Evolutionary conservation across 2,888 invertebrate species (phyloP).

Genomic region (Plagodis pulveraria): DNA sequence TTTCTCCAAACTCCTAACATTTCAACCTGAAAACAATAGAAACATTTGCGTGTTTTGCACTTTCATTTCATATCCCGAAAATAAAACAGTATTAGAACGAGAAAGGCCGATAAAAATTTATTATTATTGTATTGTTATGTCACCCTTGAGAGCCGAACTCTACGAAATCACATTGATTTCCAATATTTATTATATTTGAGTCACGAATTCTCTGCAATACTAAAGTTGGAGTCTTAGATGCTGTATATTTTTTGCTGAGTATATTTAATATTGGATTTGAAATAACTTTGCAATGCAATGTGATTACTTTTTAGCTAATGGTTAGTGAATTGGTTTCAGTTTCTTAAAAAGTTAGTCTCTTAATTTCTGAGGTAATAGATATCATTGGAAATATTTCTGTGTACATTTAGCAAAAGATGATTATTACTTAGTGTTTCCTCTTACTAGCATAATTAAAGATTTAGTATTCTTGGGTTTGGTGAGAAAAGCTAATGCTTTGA

Average conservation of each 20-base stretch:
- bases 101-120: conserved; percentile 35
- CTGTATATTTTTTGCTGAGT: conserved; percentile 29
- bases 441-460: too few species aligned
- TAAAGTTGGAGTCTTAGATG: conserved; percentile 29
- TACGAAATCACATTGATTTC: conserved; percentile 37
- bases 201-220: conserved; percentile 40
- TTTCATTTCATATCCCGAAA: conserved; percentile 26
- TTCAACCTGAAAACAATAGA: conserved; percentile 1
- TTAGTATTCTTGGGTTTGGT: too few species aligned
- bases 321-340: conserved; percentile 13
- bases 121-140: conserved; percentile 38
- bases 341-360: neutral
- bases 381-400: too few species aligned
- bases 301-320: conserved; percentile 7
- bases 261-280: conserved; percentile 26
- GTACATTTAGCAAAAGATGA: too few species aligned
- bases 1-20: neutral
- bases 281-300: conserved; percentile 14
- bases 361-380: too few species aligned
- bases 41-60: conserved; percentile 19
- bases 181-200: conserved; percentile 39
- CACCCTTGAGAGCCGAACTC: conserved; percentile 31
- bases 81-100: conserved; percentile 34
- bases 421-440: too few species aligned
- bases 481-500: too few species aligned